Base-by-base conservation (phyloP, 2,888 invertebrate species). In the Oscheius sp. region DNA sequence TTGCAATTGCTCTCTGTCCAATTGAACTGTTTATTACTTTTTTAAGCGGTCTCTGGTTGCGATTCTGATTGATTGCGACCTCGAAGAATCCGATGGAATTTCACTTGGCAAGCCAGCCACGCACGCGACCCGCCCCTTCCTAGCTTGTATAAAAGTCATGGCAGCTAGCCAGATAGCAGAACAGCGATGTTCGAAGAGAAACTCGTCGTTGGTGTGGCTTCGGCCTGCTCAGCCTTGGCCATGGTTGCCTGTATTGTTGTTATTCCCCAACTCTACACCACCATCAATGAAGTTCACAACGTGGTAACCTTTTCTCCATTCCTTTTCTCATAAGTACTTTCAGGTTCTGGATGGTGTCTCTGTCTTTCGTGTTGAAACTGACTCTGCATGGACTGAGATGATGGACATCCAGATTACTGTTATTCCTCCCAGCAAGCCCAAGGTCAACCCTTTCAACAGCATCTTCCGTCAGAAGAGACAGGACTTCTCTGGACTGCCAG, bases 381-480 rank as follows among this genome's bases (percentile, higher is more conserved):
- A 87, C 75, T 79, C 84, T 29, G 87, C 85, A 53, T 87, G 87
- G 87, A 81, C 81, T 69, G 82, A 86, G 74, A 82, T 87, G 80
- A 87, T 87, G 86, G 84, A 86, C 72, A 78, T 87, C 70, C 87
- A 87, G 73, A 78, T 87, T 74, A 74, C 79, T 46, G 87, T 87
- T 49, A 80, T 86, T 12, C 86, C 87, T 35, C 87, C 87, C 59
- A 74, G 82, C 68, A 83, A 83, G 76, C 87, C 87, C 66, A 74
- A 75, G 73, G 72, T 69, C 70, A 81, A 81, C 69, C 83, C 83
- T 74, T 83, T 83, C 81, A 80, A 83, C 80, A 82, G 82, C 46
- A 79, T 87, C 78, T 87, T 87, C 85, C 85, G 86, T 78, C 81
- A 82, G 73, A 86, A 86, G 80, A 78, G 85, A 75, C 78, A 78